Conservation (phyloP, 2,113 vertebrate genomes). For the Tenrec ecaudatus region DNA sequence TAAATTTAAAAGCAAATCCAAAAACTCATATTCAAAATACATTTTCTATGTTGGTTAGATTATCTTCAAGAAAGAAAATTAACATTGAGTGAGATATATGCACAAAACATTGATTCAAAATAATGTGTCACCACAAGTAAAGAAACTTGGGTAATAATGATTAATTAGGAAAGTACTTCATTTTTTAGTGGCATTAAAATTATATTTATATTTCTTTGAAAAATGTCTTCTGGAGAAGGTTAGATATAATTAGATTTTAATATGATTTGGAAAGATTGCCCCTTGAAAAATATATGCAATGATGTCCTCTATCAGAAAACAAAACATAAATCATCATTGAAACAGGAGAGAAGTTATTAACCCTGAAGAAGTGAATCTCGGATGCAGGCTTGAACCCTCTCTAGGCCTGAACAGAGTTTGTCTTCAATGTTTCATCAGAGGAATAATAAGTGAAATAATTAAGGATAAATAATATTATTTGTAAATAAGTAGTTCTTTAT, state of each 20-base stretch:
- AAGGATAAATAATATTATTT: not conserved
- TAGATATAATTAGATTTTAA: conserved; percentile 34
- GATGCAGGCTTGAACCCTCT: conserved; percentile 13
- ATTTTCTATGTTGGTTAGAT: conserved; percentile 29
- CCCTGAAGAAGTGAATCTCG: not conserved
- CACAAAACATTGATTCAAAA: not conserved
- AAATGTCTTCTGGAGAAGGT: conserved; percentile 32
- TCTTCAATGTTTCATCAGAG: conserved; percentile 34
- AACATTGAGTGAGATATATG: conserved; percentile 14
- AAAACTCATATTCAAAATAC: conserved; percentile 29
- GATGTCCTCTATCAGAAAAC: not conserved
- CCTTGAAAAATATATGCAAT: conserved; percentile 8
- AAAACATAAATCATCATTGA: conserved; percentile 22
- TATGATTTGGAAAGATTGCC: conserved; percentile 16
- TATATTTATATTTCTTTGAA: conserved; percentile 34
- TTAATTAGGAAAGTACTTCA: conserved; percentile 26
- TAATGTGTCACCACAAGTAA: conserved; percentile 1
- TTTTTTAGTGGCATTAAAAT: conserved; percentile 51
- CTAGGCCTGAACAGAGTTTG: conserved; percentile 18
- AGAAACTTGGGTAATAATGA: not conserved
- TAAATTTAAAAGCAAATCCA: not conserved
- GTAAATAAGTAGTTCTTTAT: not conserved
- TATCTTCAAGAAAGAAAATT: conserved; percentile 51
- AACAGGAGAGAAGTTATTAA: not conserved
- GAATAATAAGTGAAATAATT: not conserved